Evolutionary conservation across 2,888 invertebrate genomes (phyloP).

Genomic region (Trichopria drosophilae): DNA sequence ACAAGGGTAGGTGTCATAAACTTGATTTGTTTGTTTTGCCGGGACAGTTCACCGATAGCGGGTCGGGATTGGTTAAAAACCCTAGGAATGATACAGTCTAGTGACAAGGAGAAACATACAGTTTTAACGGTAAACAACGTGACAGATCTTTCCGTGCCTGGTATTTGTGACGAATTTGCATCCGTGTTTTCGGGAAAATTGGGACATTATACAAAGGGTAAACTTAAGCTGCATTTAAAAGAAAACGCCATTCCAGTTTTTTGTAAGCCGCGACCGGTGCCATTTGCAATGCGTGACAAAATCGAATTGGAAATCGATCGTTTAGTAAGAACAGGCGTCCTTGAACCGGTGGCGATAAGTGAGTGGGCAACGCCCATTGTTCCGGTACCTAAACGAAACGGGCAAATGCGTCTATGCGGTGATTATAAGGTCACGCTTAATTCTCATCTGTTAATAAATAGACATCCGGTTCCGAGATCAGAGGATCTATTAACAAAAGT

Average conservation of each 20-base stretch:
- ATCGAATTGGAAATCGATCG: slow-evolving; percentile 37
- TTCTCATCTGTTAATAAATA: slow-evolving; percentile 35
- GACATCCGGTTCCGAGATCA: too few species aligned
- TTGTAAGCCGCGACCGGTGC: slow-evolving; percentile 37
- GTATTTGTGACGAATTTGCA: background rate
- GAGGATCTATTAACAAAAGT: slow-evolving; percentile 30
- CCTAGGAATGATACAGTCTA: slow-evolving; percentile 7
- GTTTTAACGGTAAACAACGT: background rate
- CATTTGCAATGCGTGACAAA: slow-evolving; percentile 37
- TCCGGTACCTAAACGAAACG: slow-evolving; percentile 47
- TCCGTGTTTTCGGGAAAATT: slow-evolving; percentile 22
- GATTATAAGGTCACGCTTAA: slow-evolving; percentile 49
- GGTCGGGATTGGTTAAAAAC: slow-evolving; percentile 24
- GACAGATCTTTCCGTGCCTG: too few species aligned
- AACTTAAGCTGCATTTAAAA: too few species aligned
- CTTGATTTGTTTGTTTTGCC: slow-evolving; percentile 26
- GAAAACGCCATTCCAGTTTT: too few species aligned
- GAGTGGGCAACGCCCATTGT: slow-evolving; percentile 49
- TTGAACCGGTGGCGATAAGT: slow-evolving; percentile 34
- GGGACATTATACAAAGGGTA: slow-evolving; percentile 19
- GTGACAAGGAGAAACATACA: background rate
- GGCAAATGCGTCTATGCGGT: slow-evolving; percentile 46
- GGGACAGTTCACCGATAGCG: slow-evolving; percentile 23
- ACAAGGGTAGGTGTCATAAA: background rate
- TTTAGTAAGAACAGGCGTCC: slow-evolving; percentile 30